Evolutionary conservation across 2,888 invertebrate species (phyloP), one percentile per base, ranked within the genome.

Genomic region (Rhagonycha fulva): DNA sequence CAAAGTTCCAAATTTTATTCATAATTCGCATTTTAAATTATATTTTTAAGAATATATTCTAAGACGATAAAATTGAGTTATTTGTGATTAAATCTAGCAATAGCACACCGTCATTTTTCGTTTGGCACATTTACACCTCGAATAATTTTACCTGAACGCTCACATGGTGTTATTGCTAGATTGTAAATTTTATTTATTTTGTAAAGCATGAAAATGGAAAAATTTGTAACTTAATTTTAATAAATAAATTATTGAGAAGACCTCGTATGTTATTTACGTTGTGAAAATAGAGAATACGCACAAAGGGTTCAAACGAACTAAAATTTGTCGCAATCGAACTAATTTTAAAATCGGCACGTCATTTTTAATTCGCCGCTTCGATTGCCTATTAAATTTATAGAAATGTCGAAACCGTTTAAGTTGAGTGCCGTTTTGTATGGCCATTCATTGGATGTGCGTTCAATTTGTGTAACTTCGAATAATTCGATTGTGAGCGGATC

Each of bases 391-490:
- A 47, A 47, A 47, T 47, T 47, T 47, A 7, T 24, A 26, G 86
- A 84, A 74, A 87, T 86, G 84, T 80, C 86, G 26, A 87, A 86
- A 79, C 84, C 87, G 68, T 97, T 94, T 87, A 96, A 95, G 89
- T 89, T 97, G 80, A 94, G 96, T 86, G 91, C 93, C 84, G 91
- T 93, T 81, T 88, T 97, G 71, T 88, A 89, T 81, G 96, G 96
- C 0, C 98, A 98, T 88, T 93, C 94, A 66, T 90, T 94, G 85
- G 98, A 98, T 87, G 96, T 98, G 19, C 91, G 98, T 82, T 92
- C 94, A 74, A 91, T 98, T 19, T 91, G 91, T 71, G 90, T 89
- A 11, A 89, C 90, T 7, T 88, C 90, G 77, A 93, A 93, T 81
- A 93, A 93, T 83, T 92, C 91, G 79, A 93, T 98, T 83, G 89